Percentiles rank a stretch among this genome's conserved stretches.
These are phyloP conservation scores for Corydoras sp. DNA, from an alignment of 2,113 vertebrate genomes.

Conservation along the genomic window DNA sequence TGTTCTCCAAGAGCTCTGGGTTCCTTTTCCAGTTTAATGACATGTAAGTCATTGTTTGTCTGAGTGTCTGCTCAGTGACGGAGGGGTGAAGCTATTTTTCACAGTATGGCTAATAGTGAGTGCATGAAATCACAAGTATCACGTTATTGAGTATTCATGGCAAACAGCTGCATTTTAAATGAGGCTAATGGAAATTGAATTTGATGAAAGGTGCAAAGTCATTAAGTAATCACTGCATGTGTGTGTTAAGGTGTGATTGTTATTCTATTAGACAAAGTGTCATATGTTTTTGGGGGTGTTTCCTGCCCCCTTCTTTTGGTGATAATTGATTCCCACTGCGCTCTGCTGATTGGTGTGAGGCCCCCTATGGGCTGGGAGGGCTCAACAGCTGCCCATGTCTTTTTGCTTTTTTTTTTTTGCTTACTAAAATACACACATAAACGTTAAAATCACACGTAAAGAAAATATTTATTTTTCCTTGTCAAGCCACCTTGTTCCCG, in stretches of 20 bases:
- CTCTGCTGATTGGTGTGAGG: constrained; percentile 77
- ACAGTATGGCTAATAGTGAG: no score
- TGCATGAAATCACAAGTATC: no score
- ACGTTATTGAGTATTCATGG: no score
- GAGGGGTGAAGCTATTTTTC: no score
- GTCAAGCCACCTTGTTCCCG: neutral
- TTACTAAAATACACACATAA: no score
- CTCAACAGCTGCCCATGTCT: constrained; percentile 53
- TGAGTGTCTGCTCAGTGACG: no score
- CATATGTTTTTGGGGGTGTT: constrained; percentile 58
- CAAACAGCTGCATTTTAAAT: no score
- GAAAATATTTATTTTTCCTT: neutral
- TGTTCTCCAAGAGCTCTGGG: no score
- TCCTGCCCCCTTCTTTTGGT: constrained; percentile 75
- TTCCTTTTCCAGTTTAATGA: no score
- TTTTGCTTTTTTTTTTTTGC: constrained; percentile 39
- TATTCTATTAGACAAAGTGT: constrained; percentile 67
- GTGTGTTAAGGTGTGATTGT: constrained; percentile 56
- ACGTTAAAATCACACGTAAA: neutral
- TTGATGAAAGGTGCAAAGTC: constrained; percentile 22
- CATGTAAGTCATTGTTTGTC: no score
- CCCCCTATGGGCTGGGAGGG: constrained; percentile 67
- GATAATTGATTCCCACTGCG: constrained; percentile 76
- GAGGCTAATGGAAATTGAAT: constrained; percentile 14
- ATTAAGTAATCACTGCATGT: constrained; percentile 32